Conservation (phyloP, 2,888 invertebrate genomes). For the Xestobium rufovillosum region DNA sequence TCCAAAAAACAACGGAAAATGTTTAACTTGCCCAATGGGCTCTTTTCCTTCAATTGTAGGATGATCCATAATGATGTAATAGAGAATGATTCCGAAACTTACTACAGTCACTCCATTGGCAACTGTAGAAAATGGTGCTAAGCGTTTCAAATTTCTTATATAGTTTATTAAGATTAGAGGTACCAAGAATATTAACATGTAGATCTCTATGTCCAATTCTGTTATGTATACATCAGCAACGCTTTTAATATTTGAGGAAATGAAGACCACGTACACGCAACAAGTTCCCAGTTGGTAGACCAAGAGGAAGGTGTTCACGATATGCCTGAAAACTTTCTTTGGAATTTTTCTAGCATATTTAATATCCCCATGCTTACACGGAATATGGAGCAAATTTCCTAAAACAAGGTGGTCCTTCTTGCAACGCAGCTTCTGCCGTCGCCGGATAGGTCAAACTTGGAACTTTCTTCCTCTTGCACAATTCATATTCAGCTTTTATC, state of each 20-base stretch:
- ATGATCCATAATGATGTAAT: slow-evolving; percentile 60
- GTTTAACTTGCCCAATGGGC: slow-evolving; percentile 45
- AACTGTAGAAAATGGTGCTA: slow-evolving; percentile 76
- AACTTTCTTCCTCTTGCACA: slow-evolving; percentile 51
- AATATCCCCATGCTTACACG: slow-evolving; percentile 50
- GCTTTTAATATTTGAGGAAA: slow-evolving; percentile 74
- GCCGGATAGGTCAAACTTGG: slow-evolving; percentile 67
- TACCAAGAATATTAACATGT: slow-evolving; percentile 65
- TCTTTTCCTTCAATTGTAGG: slow-evolving; percentile 46
- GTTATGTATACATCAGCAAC: slow-evolving; percentile 52
- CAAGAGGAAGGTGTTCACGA: slow-evolving; percentile 67
- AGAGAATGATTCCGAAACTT: slow-evolving; percentile 69
- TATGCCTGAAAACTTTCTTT: slow-evolving; percentile 47
- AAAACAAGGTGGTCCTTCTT: slow-evolving; percentile 65
- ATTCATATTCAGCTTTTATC: slow-evolving; percentile 59
- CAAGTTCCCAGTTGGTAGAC: slow-evolving; percentile 94
- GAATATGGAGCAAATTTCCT: slow-evolving; percentile 57
- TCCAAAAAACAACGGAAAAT: slow-evolving; percentile 77
- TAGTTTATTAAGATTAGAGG: slow-evolving; percentile 65
- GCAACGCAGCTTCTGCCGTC: slow-evolving; percentile 70
- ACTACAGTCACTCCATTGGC: slow-evolving; percentile 74
- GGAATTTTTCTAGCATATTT: not conserved
- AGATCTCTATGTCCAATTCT: slow-evolving; percentile 50
- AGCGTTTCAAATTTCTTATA: slow-evolving; percentile 65
- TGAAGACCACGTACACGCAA: slow-evolving; percentile 93